Conservation (phyloP, 2,113 vertebrate genomes). For the Petromus typicus region DNA sequence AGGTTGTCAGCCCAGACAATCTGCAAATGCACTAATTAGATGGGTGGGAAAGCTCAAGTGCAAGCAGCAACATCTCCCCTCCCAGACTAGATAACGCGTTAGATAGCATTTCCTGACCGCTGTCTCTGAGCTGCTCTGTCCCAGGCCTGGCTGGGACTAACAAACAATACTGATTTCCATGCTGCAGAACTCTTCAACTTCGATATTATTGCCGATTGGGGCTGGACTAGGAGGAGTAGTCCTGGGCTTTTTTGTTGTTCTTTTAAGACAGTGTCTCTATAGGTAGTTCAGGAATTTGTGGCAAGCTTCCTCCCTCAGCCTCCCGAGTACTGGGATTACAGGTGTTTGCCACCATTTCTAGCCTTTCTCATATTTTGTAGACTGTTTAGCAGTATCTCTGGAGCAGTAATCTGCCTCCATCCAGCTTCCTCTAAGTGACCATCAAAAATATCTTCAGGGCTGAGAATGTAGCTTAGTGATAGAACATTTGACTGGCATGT, state of each 20-base stretch:
- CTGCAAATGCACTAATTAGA: constrained; percentile 6
- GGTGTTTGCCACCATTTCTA: not conserved
- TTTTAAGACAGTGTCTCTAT: not conserved
- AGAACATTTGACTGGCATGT: not conserved
- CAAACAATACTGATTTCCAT: not conserved
- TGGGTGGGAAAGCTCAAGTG: not conserved
- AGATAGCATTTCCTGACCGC: not conserved
- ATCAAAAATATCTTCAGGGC: not conserved
- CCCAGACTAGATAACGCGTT: not conserved
- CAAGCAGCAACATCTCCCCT: not conserved
- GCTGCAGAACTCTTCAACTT: not conserved
- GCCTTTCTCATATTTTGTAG: not conserved
- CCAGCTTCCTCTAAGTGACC: not conserved
- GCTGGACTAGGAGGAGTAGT: rapidly evolving
- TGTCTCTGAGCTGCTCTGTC: rapidly evolving
- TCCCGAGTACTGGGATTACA: not conserved
- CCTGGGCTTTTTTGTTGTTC: not conserved
- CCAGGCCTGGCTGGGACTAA: not conserved
- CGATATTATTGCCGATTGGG: not conserved
- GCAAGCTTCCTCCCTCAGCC: not conserved
- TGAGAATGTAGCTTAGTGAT: not conserved
- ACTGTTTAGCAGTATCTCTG: not conserved
- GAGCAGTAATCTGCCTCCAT: not conserved
- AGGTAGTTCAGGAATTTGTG: not conserved
- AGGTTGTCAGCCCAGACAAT: not conserved